These are phyloP conservation scores for Bombus difficillimus DNA, from an alignment of 1,140 invertebrate genomes.

Conservation along the genomic window DNA sequence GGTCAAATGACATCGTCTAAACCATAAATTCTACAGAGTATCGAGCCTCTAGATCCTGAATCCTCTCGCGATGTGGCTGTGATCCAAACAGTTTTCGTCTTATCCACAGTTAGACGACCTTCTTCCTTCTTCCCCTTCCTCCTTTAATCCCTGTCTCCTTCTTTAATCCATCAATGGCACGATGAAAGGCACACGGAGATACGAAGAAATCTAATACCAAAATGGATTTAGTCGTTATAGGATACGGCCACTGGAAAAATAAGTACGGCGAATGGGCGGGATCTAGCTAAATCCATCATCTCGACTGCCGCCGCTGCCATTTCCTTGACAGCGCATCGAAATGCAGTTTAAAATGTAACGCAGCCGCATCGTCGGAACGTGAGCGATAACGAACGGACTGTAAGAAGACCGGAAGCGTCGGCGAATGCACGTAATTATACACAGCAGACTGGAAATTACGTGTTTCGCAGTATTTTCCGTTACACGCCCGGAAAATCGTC, in stretches of 20 bases:
- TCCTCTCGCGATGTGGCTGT: constrained; percentile 56
- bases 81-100: constrained; percentile 60
- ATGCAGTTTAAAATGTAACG: constrained; percentile 70
- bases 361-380: constrained; percentile 41
- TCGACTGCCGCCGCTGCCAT: constrained; percentile 35
- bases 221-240: constrained; percentile 73
- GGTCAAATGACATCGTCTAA: constrained; percentile 43
- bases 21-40: constrained; percentile 31
- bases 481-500: constrained; percentile 21
- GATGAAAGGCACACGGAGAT: constrained; percentile 66
- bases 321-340: constrained; percentile 58
- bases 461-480: constrained; percentile 52
- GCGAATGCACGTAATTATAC: constrained; percentile 60
- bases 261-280: constrained; percentile 54
- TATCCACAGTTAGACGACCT: constrained; percentile 11
- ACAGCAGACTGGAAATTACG: constrained; percentile 51
- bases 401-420: constrained; percentile 44
- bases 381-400: constrained; percentile 60
- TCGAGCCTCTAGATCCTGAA: constrained; percentile 29
- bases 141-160: constrained; percentile 51
- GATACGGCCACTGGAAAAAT: constrained; percentile 62
- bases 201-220: constrained; percentile 75
- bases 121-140: constrained; percentile 22
- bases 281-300: constrained; percentile 70
- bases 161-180: constrained; percentile 72